Percentiles rank a stretch among this genome's conserved stretches.
Conservation (phyloP, 92 coral and sea anemone species). For the Desmophyllum pertusum region DNA sequence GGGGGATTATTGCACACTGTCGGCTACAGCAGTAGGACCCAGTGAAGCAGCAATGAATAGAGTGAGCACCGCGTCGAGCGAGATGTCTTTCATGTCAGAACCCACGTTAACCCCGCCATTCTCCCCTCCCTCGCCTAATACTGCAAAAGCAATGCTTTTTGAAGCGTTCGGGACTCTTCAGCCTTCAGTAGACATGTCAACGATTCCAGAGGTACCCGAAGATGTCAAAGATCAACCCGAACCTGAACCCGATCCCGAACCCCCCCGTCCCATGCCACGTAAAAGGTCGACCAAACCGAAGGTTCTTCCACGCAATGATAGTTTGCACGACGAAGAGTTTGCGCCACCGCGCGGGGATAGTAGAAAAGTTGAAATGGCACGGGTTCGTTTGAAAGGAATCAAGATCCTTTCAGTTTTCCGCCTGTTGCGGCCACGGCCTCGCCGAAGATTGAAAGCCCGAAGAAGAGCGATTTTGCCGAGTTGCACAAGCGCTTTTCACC, state of each 20-base stretch:
- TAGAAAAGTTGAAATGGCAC: neutral
- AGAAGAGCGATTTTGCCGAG: slow-evolving; percentile 51
- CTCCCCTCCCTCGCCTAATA: slow-evolving; percentile 88
- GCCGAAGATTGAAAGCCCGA: slow-evolving; percentile 1
- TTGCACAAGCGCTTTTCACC: slow-evolving; percentile 73
- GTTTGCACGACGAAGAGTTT: slow-evolving; percentile 66
- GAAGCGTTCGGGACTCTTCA: slow-evolving; percentile 58
- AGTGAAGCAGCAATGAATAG: neutral
- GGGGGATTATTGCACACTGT: slow-evolving; percentile 81
- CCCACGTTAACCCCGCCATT: slow-evolving; percentile 73
- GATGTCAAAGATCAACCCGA: slow-evolving; percentile 20
- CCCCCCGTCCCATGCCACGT: slow-evolving; percentile 22
- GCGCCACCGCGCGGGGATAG: slow-evolving; percentile 3
- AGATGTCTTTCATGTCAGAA: slow-evolving; percentile 62
- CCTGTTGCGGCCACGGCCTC: slow-evolving; percentile 26
- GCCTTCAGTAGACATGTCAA: slow-evolving; percentile 29
- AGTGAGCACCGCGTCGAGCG: slow-evolving; percentile 43
- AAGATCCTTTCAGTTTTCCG: slow-evolving; percentile 78
- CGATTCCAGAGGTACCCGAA: slow-evolving; percentile 41
- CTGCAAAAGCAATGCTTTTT: slow-evolving; percentile 77
- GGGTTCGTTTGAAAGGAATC: slow-evolving; percentile 29
- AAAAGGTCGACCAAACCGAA: slow-evolving; percentile 22
- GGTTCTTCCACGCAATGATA: slow-evolving; percentile 62
- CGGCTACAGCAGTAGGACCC: slow-evolving; percentile 59
- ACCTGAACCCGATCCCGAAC: neutral